Evolutionary conservation across 2,797 vertebrate genomes (phyloP).

Genomic region (Rhynchotus rufescens): DNA sequence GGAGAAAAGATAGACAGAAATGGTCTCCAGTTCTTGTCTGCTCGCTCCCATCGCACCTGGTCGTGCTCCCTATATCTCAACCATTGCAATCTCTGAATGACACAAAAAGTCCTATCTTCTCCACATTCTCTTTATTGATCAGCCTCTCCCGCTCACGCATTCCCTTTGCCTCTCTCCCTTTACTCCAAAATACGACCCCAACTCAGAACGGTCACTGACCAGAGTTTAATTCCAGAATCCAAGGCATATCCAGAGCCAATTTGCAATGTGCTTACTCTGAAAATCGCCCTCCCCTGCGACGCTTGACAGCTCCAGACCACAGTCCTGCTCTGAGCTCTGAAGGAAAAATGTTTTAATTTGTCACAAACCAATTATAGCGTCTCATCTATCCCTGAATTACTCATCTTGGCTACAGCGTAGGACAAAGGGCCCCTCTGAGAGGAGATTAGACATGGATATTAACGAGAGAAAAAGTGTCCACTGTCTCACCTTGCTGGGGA

Average conservation of each 20-base stretch:
- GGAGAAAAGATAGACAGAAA: neutral
- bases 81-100: rapidly evolving
- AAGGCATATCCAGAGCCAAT: slow-evolving; percentile 64
- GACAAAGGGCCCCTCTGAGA: slow-evolving; percentile 76
- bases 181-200: slow-evolving; percentile 21
- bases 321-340: slow-evolving; percentile 67
- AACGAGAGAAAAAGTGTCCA: slow-evolving; percentile 76
- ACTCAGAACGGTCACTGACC: slow-evolving; percentile 32
- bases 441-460: slow-evolving; percentile 76
- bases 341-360: slow-evolving; percentile 76
- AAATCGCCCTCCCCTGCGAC: slow-evolving; percentile 58
- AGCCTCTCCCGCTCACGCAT: neutral
- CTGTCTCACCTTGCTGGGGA: slow-evolving; percentile 74
- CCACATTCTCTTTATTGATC: neutral
- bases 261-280: slow-evolving; percentile 59
- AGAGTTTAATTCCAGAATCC: slow-evolving; percentile 66
- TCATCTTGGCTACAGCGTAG: slow-evolving; percentile 73
- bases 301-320: slow-evolving; percentile 72
- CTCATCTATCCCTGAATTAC: slow-evolving; percentile 76
- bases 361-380: slow-evolving; percentile 77
- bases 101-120: neutral
- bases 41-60: neutral
- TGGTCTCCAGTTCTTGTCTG: neutral
- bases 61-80: neutral
- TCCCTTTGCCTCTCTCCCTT: neutral